phyloP scores from a whole-genome alignment of 2,113 vertebrate species.

The Calyptomena viridis region DNA sequence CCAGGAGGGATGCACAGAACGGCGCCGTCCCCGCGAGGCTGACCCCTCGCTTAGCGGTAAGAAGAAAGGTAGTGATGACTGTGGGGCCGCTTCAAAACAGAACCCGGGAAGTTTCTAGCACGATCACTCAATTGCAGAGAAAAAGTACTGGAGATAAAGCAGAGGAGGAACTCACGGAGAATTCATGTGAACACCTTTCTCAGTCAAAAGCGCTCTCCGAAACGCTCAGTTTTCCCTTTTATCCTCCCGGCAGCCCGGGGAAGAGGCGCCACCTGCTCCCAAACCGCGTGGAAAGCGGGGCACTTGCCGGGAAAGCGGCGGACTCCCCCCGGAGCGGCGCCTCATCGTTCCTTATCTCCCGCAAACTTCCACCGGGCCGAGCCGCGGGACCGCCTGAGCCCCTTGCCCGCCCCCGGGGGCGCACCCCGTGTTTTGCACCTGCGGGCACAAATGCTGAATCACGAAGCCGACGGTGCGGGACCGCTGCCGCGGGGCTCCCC shows the following conservation, averaged over 20 bases:
- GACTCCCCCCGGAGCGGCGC: neutral
- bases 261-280: neutral
- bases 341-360: rapidly evolving
- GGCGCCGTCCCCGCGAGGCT: neutral
- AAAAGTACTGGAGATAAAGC: neutral
- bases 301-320: neutral
- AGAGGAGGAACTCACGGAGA: neutral
- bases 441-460: constrained; percentile 63
- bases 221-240: neutral
- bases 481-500: too few species aligned
- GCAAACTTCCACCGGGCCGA: neutral
- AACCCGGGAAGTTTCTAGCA: neutral
- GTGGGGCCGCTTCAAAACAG: neutral
- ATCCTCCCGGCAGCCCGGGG: neutral
- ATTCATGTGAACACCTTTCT: neutral
- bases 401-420: too few species aligned
- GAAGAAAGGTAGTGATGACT: neutral
- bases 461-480: neutral
- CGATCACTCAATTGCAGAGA: neutral
- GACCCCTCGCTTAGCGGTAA: neutral
- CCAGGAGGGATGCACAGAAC: neutral
- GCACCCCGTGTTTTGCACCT: neutral
- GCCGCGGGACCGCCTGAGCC: neutral
- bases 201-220: neutral
- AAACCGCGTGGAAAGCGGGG: too few species aligned